These are phyloP conservation scores for Harpagoxenus sublaevis DNA, from an alignment of 2,888 invertebrate species.

Conservation along the genomic window DNA sequence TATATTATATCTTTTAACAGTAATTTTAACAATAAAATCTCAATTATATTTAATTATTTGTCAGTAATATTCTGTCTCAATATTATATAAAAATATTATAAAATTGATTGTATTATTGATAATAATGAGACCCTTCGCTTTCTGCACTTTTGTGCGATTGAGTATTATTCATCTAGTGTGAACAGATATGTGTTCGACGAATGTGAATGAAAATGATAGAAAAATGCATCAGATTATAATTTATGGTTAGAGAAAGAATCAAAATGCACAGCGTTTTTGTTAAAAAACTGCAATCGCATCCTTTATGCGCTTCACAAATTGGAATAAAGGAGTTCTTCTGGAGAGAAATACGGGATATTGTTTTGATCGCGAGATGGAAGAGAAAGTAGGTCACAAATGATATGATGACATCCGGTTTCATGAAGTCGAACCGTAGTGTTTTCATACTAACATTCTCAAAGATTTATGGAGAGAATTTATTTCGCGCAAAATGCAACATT, in stretches of 20 bases:
- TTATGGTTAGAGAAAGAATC: not conserved
- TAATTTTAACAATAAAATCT: not conserved
- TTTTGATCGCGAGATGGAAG: constrained; percentile 29
- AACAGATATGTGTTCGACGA: not conserved
- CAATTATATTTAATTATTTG: not conserved
- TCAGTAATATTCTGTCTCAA: not conserved
- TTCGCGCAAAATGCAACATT: not conserved
- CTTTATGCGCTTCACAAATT: constrained; percentile 9
- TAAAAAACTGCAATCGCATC: not conserved
- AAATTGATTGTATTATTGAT: not conserved
- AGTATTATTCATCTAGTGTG: not conserved
- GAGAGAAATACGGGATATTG: constrained; percentile 38
- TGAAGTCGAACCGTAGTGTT: constrained; percentile 33
- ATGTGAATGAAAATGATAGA: not conserved
- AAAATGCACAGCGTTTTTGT: not conserved
- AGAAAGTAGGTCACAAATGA: constrained; percentile 64
- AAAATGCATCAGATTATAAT: not conserved
- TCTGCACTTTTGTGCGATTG: not conserved
- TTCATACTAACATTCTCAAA: constrained; percentile 39
- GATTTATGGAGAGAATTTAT: constrained; percentile 54
- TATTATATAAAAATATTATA: not conserved
- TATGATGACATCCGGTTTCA: constrained; percentile 56
- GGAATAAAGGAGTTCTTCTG: not conserved
- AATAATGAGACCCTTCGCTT: not conserved
- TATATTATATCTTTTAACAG: too few species aligned